Percentiles rank a stretch among this genome's conserved stretches.
These are phyloP conservation scores for Silurus aristotelis DNA, from an alignment of 2,797 vertebrate genomes.

Conservation along the genomic window DNA sequence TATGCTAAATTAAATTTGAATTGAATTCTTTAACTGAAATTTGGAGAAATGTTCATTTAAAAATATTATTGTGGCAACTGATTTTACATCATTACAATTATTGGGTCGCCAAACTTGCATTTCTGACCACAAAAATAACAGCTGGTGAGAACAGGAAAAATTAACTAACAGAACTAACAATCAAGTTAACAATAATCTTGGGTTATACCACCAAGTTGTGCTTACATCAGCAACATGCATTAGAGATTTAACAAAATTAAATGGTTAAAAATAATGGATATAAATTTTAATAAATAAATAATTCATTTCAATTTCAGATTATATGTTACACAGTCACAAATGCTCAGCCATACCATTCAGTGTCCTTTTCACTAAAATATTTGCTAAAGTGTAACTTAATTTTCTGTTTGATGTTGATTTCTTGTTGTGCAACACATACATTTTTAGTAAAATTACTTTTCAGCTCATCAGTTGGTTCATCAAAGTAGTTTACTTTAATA, in stretches of 20 bases:
- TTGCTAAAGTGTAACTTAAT: background rate
- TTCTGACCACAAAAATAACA: background rate
- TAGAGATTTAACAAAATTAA: too few species aligned
- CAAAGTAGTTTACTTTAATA: accelerated
- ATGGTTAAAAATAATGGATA: too few species aligned
- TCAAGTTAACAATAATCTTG: background rate
- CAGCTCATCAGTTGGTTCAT: accelerated
- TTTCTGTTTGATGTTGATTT: background rate
- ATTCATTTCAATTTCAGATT: background rate
- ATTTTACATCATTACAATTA: background rate
- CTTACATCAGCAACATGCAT: background rate
- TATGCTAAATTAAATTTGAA: background rate
- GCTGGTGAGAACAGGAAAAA: background rate
- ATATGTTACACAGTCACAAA: background rate
- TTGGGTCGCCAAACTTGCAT: background rate
- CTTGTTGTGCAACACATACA: constrained; percentile 51
- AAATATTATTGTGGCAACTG: background rate
- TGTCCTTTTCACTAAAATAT: background rate
- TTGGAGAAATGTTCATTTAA: background rate
- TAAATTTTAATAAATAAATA: too few species aligned
- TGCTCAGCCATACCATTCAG: too few species aligned
- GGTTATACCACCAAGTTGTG: background rate
- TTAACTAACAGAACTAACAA: background rate
- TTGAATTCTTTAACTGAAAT: background rate
- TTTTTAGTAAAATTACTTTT: accelerated